A percentile compares a stretch with the other conserved stretches of the same genome.
Evolutionary conservation across 2,113 vertebrate species (phyloP).

Genomic region (Gadus macrocephalus): DNA sequence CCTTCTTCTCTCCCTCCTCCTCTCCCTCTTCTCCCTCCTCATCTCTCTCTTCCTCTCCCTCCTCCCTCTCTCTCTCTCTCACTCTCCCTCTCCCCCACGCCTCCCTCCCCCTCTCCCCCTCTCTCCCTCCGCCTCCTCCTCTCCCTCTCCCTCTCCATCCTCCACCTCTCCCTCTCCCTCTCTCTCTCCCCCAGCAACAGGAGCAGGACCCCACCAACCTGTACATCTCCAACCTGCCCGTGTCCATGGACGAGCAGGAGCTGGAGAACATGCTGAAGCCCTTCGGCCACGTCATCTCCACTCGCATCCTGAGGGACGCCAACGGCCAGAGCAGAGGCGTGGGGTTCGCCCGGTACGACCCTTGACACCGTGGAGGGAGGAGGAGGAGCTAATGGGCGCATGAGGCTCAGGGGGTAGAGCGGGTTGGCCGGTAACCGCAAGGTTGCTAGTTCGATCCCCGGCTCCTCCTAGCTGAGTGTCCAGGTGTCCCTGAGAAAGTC

Average conservation of each 20-base stretch:
- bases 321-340: constrained; percentile 74
- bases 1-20: background rate
- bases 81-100: background rate
- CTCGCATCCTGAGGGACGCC: constrained; percentile 73
- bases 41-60: constrained; percentile 8
- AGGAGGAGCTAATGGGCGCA: background rate
- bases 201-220: constrained; percentile 76
- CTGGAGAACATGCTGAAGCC: constrained; percentile 77
- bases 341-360: constrained; percentile 67
- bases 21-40: background rate
- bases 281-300: constrained; percentile 75
- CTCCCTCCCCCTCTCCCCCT: constrained; percentile 11
- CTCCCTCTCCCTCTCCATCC: constrained; percentile 13
- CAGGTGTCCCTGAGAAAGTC: no score
- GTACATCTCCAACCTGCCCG: constrained; percentile 74
- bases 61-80: background rate
- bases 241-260: constrained; percentile 77
- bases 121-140: background rate
- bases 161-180: background rate
- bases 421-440: no score
- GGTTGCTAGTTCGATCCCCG: no score
- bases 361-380: background rate
- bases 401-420: background rate
- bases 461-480: no score
- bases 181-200: constrained; percentile 61